Conservation (phyloP, 2,888 invertebrate genomes). For the Theretra japonica region DNA sequence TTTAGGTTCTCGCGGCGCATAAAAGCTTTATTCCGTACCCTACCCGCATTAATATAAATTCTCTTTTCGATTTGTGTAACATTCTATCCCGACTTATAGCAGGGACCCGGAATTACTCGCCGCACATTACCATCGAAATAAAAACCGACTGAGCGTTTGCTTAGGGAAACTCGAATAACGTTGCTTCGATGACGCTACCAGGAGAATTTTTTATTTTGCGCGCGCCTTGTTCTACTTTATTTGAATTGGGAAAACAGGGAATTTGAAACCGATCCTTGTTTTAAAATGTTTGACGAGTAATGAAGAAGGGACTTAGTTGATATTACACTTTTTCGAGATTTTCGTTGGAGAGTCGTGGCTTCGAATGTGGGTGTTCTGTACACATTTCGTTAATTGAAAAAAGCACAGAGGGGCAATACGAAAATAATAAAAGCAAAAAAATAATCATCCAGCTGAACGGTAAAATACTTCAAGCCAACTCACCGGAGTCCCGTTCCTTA, state of each 20-base stretch:
- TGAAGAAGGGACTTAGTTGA: too few relatives aligned
- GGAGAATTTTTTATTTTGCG: neutral
- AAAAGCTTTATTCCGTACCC: slow-evolving; percentile 46
- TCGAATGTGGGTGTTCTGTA: too few relatives aligned
- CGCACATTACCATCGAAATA: slow-evolving; percentile 51
- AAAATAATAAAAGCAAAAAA: too few relatives aligned
- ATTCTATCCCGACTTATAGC: slow-evolving; percentile 42
- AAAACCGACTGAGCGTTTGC: slow-evolving; percentile 46
- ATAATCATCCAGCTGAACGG: too few relatives aligned
- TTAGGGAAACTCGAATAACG: slow-evolving; percentile 36
- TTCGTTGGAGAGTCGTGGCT: too few relatives aligned
- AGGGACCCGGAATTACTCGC: slow-evolving; percentile 40
- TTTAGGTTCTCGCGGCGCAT: slow-evolving; percentile 32
- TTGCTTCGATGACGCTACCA: slow-evolving; percentile 1
- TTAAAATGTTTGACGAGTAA: neutral
- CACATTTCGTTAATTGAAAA: too few relatives aligned
- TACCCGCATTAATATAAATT: slow-evolving; percentile 55
- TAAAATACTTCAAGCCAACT: too few relatives aligned
- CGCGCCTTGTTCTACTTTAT: neutral
- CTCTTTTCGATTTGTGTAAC: slow-evolving; percentile 52
- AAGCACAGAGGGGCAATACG: too few relatives aligned
- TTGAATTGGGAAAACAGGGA: neutral
- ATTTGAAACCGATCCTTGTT: neutral
- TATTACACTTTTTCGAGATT: too few relatives aligned
- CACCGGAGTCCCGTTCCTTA: too few relatives aligned